Conservation (phyloP, 2,797 vertebrate species). For the Graptemys geographica region DNA sequence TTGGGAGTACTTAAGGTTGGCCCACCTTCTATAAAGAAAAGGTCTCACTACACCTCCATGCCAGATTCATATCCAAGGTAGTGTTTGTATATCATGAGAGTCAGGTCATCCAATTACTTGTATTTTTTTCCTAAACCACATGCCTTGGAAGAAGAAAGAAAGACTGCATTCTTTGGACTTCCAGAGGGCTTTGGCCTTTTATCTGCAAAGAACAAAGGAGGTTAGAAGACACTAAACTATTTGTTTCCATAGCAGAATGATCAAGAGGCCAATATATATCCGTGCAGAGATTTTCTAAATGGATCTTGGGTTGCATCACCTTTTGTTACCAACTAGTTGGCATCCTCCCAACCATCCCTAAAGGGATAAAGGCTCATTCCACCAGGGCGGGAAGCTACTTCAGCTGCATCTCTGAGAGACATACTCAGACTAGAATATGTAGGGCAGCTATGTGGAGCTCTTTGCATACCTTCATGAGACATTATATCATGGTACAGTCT, state of each 20-base stretch:
- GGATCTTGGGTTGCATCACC: not conserved
- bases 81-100: no score
- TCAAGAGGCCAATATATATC: not conserved
- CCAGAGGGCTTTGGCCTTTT: no score
- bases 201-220: no score
- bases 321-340: not conserved
- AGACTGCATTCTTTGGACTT: no score
- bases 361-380: not conserved
- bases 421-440: not conserved
- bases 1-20: no score
- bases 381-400: not conserved
- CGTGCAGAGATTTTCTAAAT: not conserved
- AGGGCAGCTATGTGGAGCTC: not conserved
- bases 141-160: no score
- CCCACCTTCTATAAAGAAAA: no score
- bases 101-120: no score
- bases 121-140: no score
- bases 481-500: not conserved
- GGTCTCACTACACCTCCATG: no score
- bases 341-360: no score
- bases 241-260: not conserved
- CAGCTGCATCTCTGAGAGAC: not conserved
- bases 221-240: not conserved
- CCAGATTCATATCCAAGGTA: no score
- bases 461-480: not conserved